Percentiles rank a stretch among this genome's conserved stretches.
Conservation (phyloP, 1,140 invertebrate species). For the Ephestia elutella region DNA sequence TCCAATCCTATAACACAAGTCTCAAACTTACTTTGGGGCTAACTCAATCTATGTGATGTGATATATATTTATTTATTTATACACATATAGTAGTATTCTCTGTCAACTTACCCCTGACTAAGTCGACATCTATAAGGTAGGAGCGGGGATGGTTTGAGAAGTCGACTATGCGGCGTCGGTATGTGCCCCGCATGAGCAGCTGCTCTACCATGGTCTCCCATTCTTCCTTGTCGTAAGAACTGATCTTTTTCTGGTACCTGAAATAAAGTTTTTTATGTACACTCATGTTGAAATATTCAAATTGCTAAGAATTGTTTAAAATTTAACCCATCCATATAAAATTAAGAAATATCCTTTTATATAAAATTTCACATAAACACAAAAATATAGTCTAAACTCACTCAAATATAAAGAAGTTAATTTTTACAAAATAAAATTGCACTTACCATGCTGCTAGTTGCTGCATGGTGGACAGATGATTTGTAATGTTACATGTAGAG, state of each 20-base stretch:
- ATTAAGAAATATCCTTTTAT: too few species aligned
- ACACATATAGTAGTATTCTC: slow-evolving; percentile 41
- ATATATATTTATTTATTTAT: too few species aligned
- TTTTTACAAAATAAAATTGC: neutral
- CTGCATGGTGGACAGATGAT: slow-evolving; percentile 39
- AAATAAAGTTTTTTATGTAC: too few species aligned
- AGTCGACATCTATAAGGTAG: slow-evolving; percentile 95
- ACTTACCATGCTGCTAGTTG: slow-evolving; percentile 62
- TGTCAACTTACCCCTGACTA: slow-evolving; percentile 84
- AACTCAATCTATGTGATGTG: too few species aligned
- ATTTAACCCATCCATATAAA: too few species aligned
- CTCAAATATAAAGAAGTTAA: neutral
- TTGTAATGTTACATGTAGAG: slow-evolving; percentile 1
- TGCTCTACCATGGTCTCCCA: slow-evolving; percentile 97
- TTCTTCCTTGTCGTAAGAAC: slow-evolving; percentile 96
- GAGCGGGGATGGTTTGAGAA: slow-evolving; percentile 87
- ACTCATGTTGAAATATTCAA: too few species aligned
- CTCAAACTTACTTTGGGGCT: too few species aligned
- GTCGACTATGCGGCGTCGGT: slow-evolving; percentile 88
- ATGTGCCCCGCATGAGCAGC: slow-evolving; percentile 88
- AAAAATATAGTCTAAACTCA: too few species aligned
- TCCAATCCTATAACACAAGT: too few species aligned
- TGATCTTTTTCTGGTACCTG: slow-evolving; percentile 96
- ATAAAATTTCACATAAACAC: too few species aligned
- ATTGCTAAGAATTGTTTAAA: too few species aligned